Base-by-base conservation (phyloP, 2,888 invertebrate genomes). In the Temnothorax unifasciatus region DNA sequence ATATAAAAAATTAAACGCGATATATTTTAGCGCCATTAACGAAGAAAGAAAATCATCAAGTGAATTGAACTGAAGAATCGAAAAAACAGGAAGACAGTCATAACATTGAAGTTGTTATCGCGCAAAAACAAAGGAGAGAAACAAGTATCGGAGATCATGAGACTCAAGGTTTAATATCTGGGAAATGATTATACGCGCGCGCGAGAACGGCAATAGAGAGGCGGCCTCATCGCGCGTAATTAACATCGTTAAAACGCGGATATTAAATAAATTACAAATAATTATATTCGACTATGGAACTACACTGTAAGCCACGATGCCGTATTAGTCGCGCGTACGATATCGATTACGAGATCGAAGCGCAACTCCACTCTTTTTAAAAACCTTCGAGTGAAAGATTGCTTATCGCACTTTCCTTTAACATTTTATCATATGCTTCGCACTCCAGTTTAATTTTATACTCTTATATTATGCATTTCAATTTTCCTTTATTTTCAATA, bases 211-310 rank as follows among this genome's bases (percentile, higher is more conserved):
- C 84, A 84, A 66, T 44, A 13, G 18, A 18, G 50, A 50, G 38
- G 44, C 82, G 54, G 54, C 38, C 73, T 77, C 84, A 29, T 54
- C 75, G 66, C 83, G 50, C 74, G 73, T 90, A 90, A 92, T 92
- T 92, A 92, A 91, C 90, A 86, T 92, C 91, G 87, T 93, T 92
- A 92, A 92, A 92, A 89, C 82, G 82, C 54, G 83, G 90, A 90
- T 89, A 90, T 92, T 88, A 90, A 92, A 92, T 92, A 92, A 92
- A 92, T 92, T 92, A 89, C 89, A 91, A 91, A 92, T 93, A 92
- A 92, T 92, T 91, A 91, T 90, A 87, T 89, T 92, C 87, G 87
- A 86, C 47, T 74, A 44, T 77, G 82, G 82, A 84, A 85, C 86
- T 89, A 92, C 86, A 34, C 6, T 86, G 75, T 85, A 89, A 81